phyloP scores from a whole-genome alignment of 2,797 vertebrate genomes.

The Cetoscarus ocellatus region DNA sequence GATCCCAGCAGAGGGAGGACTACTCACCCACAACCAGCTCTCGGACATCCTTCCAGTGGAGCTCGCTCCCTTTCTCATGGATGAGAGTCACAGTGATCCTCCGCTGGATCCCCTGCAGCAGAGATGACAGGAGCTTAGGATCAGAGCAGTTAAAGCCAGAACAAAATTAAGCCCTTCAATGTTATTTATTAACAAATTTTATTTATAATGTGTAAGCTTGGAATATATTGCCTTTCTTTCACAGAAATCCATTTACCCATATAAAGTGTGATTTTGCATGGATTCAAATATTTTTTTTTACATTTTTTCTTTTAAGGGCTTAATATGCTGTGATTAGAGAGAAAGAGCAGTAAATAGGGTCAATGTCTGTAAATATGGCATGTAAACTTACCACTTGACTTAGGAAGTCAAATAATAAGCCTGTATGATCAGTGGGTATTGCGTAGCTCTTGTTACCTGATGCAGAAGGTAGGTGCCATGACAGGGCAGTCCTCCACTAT shows the following conservation, averaged over 20 bases:
- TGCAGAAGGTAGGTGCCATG: conserved; percentile 98
- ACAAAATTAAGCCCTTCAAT: conserved; percentile 9
- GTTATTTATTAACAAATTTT: neutral
- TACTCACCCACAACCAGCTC: conserved; percentile 97
- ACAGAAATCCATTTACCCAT: too few relatives aligned
- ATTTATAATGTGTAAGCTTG: conserved; percentile 7
- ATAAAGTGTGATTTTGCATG: too few relatives aligned
- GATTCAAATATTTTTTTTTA: too few relatives aligned
- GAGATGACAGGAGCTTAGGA: conserved; percentile 36
- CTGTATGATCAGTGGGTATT: neutral
- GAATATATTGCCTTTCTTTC: too few relatives aligned
- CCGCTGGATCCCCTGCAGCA: conserved; percentile 93
- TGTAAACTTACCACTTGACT: neutral
- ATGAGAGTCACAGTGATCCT: conserved; percentile 97
- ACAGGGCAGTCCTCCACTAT: conserved; percentile 93
- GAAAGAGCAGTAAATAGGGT: too few relatives aligned
- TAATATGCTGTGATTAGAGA: too few relatives aligned
- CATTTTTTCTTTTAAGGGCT: too few relatives aligned
- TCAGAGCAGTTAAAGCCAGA: conserved; percentile 2
- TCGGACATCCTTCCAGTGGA: conserved; percentile 98
- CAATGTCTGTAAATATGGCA: too few relatives aligned
- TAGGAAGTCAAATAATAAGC: neutral
- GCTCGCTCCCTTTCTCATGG: conserved; percentile 96
- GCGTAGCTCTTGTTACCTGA: conserved; percentile 85
- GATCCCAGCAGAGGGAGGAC: neutral